A percentile compares a stretch with the other conserved stretches of the same genome.
These are phyloP conservation scores for Thaumetopoea pityocampa DNA, from an alignment of 1,140 invertebrate genomes.

Conservation along the genomic window DNA sequence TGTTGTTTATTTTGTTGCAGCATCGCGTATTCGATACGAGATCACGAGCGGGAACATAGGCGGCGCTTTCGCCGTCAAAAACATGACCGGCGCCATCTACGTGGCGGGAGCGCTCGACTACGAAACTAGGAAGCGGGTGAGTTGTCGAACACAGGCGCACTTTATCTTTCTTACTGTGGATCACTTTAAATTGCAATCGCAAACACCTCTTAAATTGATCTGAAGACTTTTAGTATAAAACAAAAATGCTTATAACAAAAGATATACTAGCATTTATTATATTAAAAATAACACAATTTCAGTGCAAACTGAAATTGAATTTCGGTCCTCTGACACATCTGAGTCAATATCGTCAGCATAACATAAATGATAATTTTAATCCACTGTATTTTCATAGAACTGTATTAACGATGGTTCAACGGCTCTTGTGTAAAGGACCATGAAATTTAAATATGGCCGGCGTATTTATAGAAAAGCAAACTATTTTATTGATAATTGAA, in stretches of 20 bases:
- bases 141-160: constrained; percentile 21
- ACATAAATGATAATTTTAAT: no score
- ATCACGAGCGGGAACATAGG: constrained; percentile 99
- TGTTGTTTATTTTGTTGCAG: constrained; percentile 79
- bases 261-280: no score
- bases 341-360: no score
- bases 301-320: no score
- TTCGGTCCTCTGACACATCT: no score
- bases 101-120: constrained; percentile 88
- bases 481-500: constrained; percentile 5
- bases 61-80: constrained; percentile 97
- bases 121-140: constrained; percentile 69
- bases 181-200: constrained; percentile 8
- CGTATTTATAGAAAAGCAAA: constrained; percentile 5
- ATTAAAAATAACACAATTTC: no score
- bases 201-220: no score
- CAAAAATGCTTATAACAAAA: no score
- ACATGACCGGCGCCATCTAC: constrained; percentile 97
- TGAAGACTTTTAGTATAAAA: no score
- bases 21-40: constrained; percentile 98
- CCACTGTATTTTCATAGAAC: constrained; percentile 6
- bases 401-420: constrained; percentile 7
- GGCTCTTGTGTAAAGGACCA: constrained; percentile 6
- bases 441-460: constrained; percentile 7
- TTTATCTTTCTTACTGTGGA: no score